These are phyloP conservation scores for Hypotaenidia okinawae DNA, from an alignment of 2,797 vertebrate genomes.

Conservation along the genomic window DNA sequence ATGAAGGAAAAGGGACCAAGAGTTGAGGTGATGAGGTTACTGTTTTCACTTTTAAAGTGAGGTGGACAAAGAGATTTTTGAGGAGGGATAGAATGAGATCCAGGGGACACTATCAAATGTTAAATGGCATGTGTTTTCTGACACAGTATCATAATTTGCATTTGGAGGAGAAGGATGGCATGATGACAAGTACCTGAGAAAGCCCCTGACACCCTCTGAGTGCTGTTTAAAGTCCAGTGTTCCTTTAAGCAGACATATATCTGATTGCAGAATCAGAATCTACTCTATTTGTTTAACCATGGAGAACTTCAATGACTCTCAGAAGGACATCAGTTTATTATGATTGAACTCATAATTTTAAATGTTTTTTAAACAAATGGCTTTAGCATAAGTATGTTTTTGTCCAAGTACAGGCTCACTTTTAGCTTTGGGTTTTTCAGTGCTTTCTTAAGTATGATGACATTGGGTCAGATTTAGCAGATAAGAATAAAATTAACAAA, in stretches of 20 bases:
- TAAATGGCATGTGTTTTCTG: not conserved
- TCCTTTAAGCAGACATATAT: not conserved
- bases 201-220: not conserved
- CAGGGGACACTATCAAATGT: not conserved
- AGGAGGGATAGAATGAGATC: not conserved
- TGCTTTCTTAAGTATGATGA: slow-evolving; percentile 32
- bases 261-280: not conserved
- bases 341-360: slow-evolving; percentile 21
- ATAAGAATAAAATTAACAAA: slow-evolving; percentile 54
- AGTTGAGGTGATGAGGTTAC: not conserved
- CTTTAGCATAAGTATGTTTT: slow-evolving; percentile 36
- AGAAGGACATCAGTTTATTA: slow-evolving; percentile 45
- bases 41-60: not conserved
- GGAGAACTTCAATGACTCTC: slow-evolving; percentile 31
- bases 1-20: not conserved
- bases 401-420: not conserved
- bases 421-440: not conserved
- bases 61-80: not conserved
- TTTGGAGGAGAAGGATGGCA: not conserved
- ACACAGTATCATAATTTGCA: not conserved
- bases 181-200: not conserved
- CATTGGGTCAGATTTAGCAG: slow-evolving; percentile 42
- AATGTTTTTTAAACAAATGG: slow-evolving; percentile 50
- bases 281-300: not conserved
- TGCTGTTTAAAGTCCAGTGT: not conserved